Conservation (phyloP, 1,140 invertebrate genomes). For the Olivierus martensii region DNA sequence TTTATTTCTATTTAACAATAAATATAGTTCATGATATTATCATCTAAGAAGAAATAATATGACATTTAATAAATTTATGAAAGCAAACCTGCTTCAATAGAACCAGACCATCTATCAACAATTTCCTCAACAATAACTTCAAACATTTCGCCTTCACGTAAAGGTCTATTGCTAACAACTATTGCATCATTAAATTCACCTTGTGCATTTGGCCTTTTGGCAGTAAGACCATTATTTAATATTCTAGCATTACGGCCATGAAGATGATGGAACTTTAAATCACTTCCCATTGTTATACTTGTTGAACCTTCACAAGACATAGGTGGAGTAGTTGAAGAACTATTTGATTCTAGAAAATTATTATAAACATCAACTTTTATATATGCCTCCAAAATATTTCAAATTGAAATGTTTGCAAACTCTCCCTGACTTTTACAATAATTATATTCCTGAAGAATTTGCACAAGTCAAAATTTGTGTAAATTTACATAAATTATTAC, state of each 20-base stretch:
- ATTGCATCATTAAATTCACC: constrained; percentile 91
- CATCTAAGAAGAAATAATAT: too few species aligned
- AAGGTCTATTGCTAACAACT: constrained; percentile 70
- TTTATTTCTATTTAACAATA: too few species aligned
- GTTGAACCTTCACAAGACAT: background rate
- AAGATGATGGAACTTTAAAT: constrained; percentile 72
- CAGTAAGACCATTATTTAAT: constrained; percentile 71
- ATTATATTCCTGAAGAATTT: too few species aligned
- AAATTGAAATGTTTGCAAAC: too few species aligned
- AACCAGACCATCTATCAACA: constrained; percentile 82
- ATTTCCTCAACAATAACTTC: constrained; percentile 82
- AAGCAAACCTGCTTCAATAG: constrained; percentile 61
- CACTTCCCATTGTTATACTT: constrained; percentile 31
- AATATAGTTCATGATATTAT: too few species aligned
- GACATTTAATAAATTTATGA: background rate
- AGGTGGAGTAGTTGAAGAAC: background rate
- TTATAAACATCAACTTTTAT: too few species aligned
- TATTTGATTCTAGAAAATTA: too few species aligned
- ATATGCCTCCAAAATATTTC: too few species aligned
- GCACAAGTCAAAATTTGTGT: too few species aligned
- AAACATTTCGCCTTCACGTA: constrained; percentile 81
- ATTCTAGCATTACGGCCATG: constrained; percentile 81
- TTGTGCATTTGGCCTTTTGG: constrained; percentile 62
- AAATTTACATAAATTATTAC: too few species aligned
- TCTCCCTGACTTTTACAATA: too few species aligned